Conservation (phyloP, 2,797 vertebrate species). For the Gallinago nigripennis region DNA sequence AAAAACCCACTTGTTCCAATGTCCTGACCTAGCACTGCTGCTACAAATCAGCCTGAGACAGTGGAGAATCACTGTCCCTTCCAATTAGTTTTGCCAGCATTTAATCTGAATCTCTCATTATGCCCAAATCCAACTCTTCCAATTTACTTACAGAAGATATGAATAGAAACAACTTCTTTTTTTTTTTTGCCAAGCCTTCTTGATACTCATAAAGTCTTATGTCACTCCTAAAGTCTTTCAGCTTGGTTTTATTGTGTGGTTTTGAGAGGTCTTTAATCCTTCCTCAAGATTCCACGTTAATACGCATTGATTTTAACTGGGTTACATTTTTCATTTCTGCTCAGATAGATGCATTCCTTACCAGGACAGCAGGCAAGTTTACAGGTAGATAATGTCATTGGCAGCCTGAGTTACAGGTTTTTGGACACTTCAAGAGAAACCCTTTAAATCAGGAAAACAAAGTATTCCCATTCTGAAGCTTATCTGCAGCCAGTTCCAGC, state of each 20-base stretch:
- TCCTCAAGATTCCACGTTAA: not conserved
- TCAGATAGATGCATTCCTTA: not conserved
- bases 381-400: not conserved
- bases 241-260: not conserved
- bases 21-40: not conserved
- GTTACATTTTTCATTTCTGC: not conserved
- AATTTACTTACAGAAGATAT: not conserved
- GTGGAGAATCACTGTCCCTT: not conserved
- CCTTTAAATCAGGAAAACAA: not conserved
- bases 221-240: not conserved
- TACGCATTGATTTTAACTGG: rapidly evolving
- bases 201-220: not conserved
- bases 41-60: not conserved
- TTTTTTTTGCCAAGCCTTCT: not conserved
- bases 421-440: not conserved
- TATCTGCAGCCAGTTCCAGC: not conserved
- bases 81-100: not conserved
- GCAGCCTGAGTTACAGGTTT: not conserved
- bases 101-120: not conserved
- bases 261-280: not conserved
- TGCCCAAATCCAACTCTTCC: not conserved
- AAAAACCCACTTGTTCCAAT: not conserved
- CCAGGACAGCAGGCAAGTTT: not conserved
- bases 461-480: not conserved
- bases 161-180: not conserved